Evolutionary conservation across 1,140 invertebrate species (phyloP).

Genomic region (Polypedilum vanderplanki): DNA sequence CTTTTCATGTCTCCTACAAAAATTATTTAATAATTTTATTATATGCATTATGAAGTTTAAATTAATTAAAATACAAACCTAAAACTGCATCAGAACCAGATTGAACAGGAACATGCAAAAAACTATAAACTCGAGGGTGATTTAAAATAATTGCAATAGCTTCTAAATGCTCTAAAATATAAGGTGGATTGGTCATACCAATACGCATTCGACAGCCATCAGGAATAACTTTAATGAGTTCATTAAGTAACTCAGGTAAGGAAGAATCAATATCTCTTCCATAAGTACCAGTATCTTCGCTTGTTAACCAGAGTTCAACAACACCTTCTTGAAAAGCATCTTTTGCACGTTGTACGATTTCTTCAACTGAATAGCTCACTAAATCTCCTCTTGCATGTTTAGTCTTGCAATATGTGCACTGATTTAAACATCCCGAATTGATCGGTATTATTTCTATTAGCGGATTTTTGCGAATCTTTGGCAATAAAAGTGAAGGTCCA

Average conservation of each 20-base stretch:
- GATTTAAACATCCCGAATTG: slow-evolving; percentile 95
- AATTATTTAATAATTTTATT: too few species aligned
- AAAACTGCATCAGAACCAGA: slow-evolving; percentile 86
- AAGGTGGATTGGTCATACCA: slow-evolving; percentile 98
- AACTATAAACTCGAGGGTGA: slow-evolving; percentile 87
- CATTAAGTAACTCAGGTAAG: slow-evolving; percentile 78
- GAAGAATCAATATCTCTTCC: slow-evolving; percentile 87
- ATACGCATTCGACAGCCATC: slow-evolving; percentile 79
- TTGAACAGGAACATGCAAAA: slow-evolving; percentile 96
- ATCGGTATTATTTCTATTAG: slow-evolving; percentile 97
- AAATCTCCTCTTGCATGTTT: slow-evolving; percentile 94
- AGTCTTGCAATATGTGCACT: slow-evolving; percentile 98
- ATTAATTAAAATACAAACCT: too few species aligned
- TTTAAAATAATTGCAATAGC: slow-evolving; percentile 84
- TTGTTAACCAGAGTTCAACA: slow-evolving; percentile 96
- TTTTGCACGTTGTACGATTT: slow-evolving; percentile 68
- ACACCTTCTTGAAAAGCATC: slow-evolving; percentile 91
- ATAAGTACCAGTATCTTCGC: slow-evolving; percentile 96
- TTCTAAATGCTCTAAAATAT: slow-evolving; percentile 90
- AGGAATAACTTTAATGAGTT: slow-evolving; percentile 85
- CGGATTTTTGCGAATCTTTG: slow-evolving; percentile 92
- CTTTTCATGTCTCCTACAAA: slow-evolving; percentile 86
- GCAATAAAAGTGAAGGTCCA: slow-evolving; percentile 76
- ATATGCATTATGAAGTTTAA: too few species aligned
- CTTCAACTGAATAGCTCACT: slow-evolving; percentile 83